Conservation (phyloP, 2,888 invertebrate species). For the Chymomyza fuscimana region DNA sequence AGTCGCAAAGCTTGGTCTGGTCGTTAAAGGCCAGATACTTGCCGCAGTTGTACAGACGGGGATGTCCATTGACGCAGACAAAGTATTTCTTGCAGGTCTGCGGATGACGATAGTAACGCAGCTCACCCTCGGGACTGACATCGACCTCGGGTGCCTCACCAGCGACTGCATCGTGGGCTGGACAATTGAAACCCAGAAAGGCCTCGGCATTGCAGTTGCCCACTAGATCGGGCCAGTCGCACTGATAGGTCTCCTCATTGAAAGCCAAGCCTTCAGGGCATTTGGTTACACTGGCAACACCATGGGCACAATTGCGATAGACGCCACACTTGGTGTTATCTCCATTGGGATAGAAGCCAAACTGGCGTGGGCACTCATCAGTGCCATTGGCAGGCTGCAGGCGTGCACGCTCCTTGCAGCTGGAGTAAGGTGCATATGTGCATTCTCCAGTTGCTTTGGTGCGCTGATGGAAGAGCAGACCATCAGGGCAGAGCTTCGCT, state of each 20-base stretch:
- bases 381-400: constrained; percentile 83
- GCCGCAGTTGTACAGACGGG: constrained; percentile 88
- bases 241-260: constrained; percentile 86
- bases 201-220: constrained; percentile 89
- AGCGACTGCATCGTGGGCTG: constrained; percentile 74
- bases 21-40: constrained; percentile 89
- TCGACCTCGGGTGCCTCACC: constrained; percentile 74
- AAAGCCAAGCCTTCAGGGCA: constrained; percentile 93
- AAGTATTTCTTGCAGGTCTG: constrained; percentile 90
- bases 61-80: constrained; percentile 87
- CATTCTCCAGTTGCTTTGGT: constrained; percentile 84
- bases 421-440: constrained; percentile 89
- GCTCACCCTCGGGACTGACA: constrained; percentile 70
- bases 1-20: constrained; percentile 85
- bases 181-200: constrained; percentile 87
- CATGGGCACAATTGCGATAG: constrained; percentile 90
- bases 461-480: constrained; percentile 86
- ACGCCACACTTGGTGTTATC: constrained; percentile 85
- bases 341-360: constrained; percentile 85
- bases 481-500: constrained; percentile 90
- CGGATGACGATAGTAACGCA: constrained; percentile 81
- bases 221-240: constrained; percentile 94
- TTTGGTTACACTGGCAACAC: constrained; percentile 85
- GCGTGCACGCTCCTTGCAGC: constrained; percentile 86
- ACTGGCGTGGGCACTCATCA: constrained; percentile 85